Conservation (phyloP, 2,888 invertebrate species). For the Caenorhabditis sinica region DNA sequence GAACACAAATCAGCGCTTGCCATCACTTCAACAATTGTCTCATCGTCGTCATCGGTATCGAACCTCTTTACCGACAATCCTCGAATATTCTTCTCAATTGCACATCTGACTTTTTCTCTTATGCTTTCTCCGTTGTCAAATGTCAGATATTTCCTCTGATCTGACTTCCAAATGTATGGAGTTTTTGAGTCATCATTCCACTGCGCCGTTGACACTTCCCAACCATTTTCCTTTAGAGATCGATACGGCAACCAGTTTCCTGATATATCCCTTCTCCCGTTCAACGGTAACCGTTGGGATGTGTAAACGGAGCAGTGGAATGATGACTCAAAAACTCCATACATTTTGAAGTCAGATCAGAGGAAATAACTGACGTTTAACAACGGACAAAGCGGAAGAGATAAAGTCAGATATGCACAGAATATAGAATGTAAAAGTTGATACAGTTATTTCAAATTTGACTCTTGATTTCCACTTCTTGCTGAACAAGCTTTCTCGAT, state of each 20-base stretch:
- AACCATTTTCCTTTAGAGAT: no score
- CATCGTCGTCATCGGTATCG: slow-evolving; percentile 77
- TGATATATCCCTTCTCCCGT: no score
- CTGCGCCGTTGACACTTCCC: no score
- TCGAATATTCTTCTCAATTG: slow-evolving; percentile 70
- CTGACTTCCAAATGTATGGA: background rate
- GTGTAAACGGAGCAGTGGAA: no score
- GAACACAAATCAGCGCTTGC: slow-evolving; percentile 34
- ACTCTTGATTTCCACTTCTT: no score
- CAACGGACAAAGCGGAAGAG: slow-evolving; percentile 59
- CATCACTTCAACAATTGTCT: slow-evolving; percentile 70
- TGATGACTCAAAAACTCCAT: background rate
- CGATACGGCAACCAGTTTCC: no score
- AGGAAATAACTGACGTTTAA: background rate
- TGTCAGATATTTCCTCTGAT: background rate
- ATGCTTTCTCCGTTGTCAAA: slow-evolving; percentile 53
- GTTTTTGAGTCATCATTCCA: slow-evolving; percentile 2
- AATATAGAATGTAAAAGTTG: no score
- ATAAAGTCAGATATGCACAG: slow-evolving; percentile 74
- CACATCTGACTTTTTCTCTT: slow-evolving; percentile 73
- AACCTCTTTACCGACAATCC: slow-evolving; percentile 81
- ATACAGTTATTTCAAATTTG: no score
- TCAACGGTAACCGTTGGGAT: no score
- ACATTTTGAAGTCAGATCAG: background rate
- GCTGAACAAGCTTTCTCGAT: no score